These are phyloP conservation scores for Ceriagrion tenellum DNA, from an alignment of 2,888 invertebrate species.

Conservation along the genomic window DNA sequence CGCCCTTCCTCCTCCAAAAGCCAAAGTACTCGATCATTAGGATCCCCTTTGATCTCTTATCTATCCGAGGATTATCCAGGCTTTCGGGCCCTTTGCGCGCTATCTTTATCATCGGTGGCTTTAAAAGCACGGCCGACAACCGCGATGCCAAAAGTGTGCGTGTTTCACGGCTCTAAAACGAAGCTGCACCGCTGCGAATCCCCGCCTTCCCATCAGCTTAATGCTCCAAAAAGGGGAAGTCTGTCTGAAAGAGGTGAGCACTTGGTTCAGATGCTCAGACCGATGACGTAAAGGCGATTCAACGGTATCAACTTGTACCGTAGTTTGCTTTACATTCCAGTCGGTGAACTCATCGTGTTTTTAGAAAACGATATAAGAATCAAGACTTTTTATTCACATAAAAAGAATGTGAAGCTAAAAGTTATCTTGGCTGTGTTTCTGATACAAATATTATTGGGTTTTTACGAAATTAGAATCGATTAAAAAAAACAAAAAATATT, in stretches of 20 bases:
- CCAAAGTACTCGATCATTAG: neutral
- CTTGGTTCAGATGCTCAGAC: neutral
- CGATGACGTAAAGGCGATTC: neutral
- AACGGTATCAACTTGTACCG: neutral
- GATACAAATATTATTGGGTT: too few species aligned
- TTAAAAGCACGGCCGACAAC: neutral
- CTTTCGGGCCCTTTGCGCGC: neutral
- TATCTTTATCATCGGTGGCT: neutral
- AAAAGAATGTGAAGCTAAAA: too few species aligned
- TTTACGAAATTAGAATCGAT: too few species aligned
- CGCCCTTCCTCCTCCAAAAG: neutral
- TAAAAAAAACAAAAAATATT: too few species aligned
- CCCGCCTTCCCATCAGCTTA: neutral
- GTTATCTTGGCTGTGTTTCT: too few species aligned
- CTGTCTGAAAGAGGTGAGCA: neutral
- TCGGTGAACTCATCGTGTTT: neutral
- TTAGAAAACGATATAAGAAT: too few species aligned
- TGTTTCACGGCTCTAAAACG: neutral
- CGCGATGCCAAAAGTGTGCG: neutral
- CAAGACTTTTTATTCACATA: too few species aligned
- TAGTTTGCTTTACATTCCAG: neutral
- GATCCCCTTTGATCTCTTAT: neutral
- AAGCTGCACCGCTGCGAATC: conserved; percentile 1
- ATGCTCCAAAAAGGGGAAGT: neutral
- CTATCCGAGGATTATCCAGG: neutral